A percentile compares a stretch with the other conserved stretches of the same genome.
phyloP scores from a whole-genome alignment of 2,888 invertebrate species.

The Amblyjoppa proteus region DNA sequence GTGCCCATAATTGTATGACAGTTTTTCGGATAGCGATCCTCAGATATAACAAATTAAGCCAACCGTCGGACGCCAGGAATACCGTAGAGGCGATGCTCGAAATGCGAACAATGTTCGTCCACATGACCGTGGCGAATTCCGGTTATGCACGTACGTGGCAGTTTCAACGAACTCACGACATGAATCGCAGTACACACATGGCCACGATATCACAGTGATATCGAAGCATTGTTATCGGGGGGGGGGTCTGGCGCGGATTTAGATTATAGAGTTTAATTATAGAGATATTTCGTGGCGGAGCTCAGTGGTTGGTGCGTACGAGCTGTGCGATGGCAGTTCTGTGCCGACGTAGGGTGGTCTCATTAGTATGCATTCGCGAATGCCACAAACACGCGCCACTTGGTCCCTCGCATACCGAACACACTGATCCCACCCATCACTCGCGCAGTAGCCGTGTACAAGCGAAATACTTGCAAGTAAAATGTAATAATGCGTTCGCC shows the following conservation, averaged over 20 bases:
- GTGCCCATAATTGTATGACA: neutral
- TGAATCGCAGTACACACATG: neutral
- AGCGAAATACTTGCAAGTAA: conserved; percentile 62
- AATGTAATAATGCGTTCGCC: conserved; percentile 56
- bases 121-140: neutral
- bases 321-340: conserved; percentile 61
- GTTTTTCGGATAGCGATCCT: neutral
- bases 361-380: conserved; percentile 65
- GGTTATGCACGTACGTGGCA: conserved; percentile 16
- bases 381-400: conserved; percentile 67
- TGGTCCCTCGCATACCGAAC: conserved; percentile 41
- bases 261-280: conserved; percentile 78
- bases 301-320: conserved; percentile 61
- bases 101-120: conserved; percentile 40
- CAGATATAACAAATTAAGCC: neutral
- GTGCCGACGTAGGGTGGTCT: conserved; percentile 59
- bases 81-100: conserved; percentile 2
- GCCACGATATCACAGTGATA: neutral
- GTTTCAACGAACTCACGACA: conserved; percentile 21
- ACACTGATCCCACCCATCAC: conserved; percentile 25
- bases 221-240: neutral
- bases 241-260: neutral
- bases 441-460: conserved; percentile 10
- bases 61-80: neutral
- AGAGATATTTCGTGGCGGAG: conserved; percentile 78